These are phyloP conservation scores for Bos javanicus DNA, from an alignment of 2,113 vertebrate species.

Conservation along the genomic window DNA sequence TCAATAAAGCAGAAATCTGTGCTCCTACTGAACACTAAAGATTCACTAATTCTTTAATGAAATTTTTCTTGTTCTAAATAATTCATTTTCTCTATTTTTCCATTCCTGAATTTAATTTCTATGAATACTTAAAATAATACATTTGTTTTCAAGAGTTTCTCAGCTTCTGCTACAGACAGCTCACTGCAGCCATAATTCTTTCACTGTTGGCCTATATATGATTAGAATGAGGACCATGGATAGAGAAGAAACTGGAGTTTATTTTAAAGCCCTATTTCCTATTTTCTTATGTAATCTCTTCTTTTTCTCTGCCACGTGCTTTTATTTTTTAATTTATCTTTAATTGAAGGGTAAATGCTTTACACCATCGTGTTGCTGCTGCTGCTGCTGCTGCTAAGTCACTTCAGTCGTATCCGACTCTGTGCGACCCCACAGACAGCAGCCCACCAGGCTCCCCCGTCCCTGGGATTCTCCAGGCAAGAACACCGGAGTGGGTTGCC, in stretches of 20 bases:
- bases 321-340: not conserved
- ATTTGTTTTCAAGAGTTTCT: constrained; percentile 30
- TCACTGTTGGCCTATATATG: not conserved
- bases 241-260: not conserved
- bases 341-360: not conserved
- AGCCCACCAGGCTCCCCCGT: no score
- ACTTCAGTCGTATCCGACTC: no score
- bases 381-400: no score
- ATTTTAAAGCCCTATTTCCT: not conserved
- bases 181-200: not conserved
- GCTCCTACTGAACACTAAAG: not conserved
- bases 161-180: not conserved
- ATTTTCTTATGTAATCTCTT: not conserved
- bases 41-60: not conserved
- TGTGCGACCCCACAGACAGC: no score
- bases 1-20: no score
- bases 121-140: not conserved
- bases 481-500: no score
- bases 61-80: not conserved
- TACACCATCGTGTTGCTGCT: not conserved
- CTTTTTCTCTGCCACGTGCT: not conserved
- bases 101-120: constrained; percentile 28
- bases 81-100: not conserved
- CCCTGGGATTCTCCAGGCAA: no score
- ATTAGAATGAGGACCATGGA: not conserved